These are phyloP conservation scores for Drosophila macrothrix DNA, from an alignment of 2,888 invertebrate genomes.

Conservation along the genomic window DNA sequence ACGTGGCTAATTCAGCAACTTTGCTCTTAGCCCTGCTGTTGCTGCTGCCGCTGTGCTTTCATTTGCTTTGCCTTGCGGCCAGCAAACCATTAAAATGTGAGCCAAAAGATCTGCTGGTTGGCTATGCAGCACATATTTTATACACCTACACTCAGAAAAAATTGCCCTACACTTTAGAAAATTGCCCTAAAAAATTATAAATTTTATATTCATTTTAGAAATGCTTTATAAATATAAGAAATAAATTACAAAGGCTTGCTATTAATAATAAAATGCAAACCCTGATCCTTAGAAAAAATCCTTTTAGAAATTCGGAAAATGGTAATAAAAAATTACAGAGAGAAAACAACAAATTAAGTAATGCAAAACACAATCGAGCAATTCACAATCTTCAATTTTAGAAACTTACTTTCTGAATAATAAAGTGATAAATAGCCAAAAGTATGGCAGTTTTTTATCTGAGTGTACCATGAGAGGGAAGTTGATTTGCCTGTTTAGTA, in stretches of 20 bases:
- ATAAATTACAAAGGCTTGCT: neutral
- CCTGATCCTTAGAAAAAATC: neutral
- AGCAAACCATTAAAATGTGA: slow-evolving; percentile 21
- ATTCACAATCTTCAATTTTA: neutral
- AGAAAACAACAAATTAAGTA: neutral
- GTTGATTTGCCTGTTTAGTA: neutral
- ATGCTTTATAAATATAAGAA: neutral
- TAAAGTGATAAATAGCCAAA: neutral
- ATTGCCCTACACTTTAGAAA: neutral
- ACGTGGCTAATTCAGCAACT: slow-evolving; percentile 40
- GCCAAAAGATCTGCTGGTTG: slow-evolving; percentile 16
- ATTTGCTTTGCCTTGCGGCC: neutral
- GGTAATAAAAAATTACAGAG: neutral
- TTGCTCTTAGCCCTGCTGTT: slow-evolving; percentile 1
- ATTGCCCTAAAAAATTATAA: neutral
- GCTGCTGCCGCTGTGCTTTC: neutral
- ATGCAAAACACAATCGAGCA: neutral
- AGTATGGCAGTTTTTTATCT: neutral
- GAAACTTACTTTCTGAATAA: neutral
- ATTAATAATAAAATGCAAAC: neutral
- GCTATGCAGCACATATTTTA: slow-evolving; percentile 49
- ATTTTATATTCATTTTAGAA: neutral
- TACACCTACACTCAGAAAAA: neutral
- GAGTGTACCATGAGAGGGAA: neutral
- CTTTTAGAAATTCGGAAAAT: neutral